These are phyloP conservation scores for Hypolimnas misippus DNA, from an alignment of 2,888 invertebrate genomes.

Conservation along the genomic window DNA sequence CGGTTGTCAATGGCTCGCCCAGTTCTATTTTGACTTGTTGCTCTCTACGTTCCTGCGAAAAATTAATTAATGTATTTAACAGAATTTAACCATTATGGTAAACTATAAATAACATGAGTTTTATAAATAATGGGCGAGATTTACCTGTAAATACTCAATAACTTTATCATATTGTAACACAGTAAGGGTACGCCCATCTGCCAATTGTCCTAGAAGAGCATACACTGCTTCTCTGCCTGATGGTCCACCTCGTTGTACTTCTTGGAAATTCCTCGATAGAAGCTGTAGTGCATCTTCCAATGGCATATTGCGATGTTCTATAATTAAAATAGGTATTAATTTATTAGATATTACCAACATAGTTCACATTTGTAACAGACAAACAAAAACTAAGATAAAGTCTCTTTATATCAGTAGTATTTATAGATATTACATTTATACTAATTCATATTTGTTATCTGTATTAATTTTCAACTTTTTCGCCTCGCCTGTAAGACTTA, in stretches of 20 bases:
- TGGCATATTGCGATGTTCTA: slow-evolving; percentile 98
- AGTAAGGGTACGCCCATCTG: slow-evolving; percentile 91
- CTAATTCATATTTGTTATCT: too few species aligned
- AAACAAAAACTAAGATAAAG: too few species aligned
- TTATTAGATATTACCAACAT: too few species aligned
- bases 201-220: slow-evolving; percentile 90
- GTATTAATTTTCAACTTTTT: too few species aligned
- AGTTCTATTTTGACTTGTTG: slow-evolving; percentile 90
- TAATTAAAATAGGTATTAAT: not conserved
- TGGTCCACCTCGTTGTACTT: slow-evolving; percentile 80
- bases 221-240: slow-evolving; percentile 86
- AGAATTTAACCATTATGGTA: slow-evolving; percentile 19
- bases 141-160: slow-evolving; percentile 81
- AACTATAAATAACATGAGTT: too few species aligned
- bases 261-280: slow-evolving; percentile 87
- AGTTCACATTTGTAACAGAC: too few species aligned
- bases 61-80: not conserved
- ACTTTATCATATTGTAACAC: slow-evolving; percentile 91
- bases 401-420: too few species aligned
- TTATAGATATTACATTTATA: too few species aligned
- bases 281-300: slow-evolving; percentile 94
- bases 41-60: slow-evolving; percentile 86
- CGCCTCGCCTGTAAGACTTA: too few species aligned
- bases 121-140: too few species aligned
- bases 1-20: slow-evolving; percentile 85